phyloP scores from a whole-genome alignment of 2,113 vertebrate genomes.

The Coptodon bakossiorum region DNA sequence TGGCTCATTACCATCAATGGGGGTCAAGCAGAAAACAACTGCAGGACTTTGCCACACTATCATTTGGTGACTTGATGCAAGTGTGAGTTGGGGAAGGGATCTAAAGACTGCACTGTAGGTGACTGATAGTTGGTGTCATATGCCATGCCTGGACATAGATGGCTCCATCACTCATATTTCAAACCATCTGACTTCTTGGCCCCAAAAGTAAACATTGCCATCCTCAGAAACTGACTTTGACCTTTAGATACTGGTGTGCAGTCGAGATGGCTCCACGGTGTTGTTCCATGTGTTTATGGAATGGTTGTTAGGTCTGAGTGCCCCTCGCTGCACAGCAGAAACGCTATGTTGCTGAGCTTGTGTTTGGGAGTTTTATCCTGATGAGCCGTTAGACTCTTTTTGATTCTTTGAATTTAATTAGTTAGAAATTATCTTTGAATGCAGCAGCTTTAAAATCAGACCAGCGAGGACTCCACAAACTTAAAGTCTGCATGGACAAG shows the following conservation, averaged over 20 bases:
- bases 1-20: neutral
- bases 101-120: neutral
- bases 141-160: neutral
- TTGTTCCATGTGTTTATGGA: neutral
- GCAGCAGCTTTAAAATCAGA: neutral
- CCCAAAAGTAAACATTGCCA: neutral
- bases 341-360: neutral
- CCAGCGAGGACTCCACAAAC: neutral
- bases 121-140: neutral
- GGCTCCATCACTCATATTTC: neutral
- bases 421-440: neutral
- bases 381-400: neutral
- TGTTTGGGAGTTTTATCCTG: neutral
- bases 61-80: neutral
- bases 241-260: neutral
- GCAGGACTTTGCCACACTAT: neutral
- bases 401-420: neutral
- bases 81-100: neutral
- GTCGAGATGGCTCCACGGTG: neutral
- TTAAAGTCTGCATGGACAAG: neutral
- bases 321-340: neutral
- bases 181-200: neutral
- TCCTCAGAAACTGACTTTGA: neutral
- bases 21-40: neutral
- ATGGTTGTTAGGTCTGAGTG: neutral